These are phyloP conservation scores for Chloroclystis v-ata DNA, from an alignment of 2,888 invertebrate species.

Conservation along the genomic window DNA sequence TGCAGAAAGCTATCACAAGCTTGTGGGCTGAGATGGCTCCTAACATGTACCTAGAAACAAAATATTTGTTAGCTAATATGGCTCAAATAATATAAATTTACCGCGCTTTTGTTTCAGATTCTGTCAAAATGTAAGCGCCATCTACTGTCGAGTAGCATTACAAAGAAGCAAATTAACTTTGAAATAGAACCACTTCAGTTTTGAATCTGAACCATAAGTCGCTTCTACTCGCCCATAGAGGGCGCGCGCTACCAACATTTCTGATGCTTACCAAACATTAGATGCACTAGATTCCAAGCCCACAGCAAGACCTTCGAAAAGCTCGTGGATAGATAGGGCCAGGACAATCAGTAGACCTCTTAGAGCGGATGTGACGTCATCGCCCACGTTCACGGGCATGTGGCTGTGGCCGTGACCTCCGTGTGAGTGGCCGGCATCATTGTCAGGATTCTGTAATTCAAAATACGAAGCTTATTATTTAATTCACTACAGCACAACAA, in stretches of 20 bases:
- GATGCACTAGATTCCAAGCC: slow-evolving; percentile 82
- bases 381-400: slow-evolving; percentile 57
- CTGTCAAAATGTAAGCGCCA: slow-evolving; percentile 26
- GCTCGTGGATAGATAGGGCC: slow-evolving; percentile 90
- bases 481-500: too few species aligned
- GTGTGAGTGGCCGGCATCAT: slow-evolving; percentile 45
- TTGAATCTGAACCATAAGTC: slow-evolving; percentile 1
- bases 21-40: slow-evolving; percentile 91
- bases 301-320: slow-evolving; percentile 91
- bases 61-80: too few species aligned
- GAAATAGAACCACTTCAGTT: background rate
- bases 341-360: slow-evolving; percentile 88
- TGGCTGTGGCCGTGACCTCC: slow-evolving; percentile 56
- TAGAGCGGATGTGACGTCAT: slow-evolving; percentile 75
- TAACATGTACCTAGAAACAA: slow-evolving; percentile 91
- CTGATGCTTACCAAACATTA: slow-evolving; percentile 57
- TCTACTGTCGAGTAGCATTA: slow-evolving; percentile 32
- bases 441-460: slow-evolving; percentile 49
- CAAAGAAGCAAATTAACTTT: background rate
- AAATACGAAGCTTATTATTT: background rate
- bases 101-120: background rate
- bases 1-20: slow-evolving; percentile 91
- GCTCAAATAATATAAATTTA: background rate
- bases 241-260: slow-evolving; percentile 11
- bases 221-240: slow-evolving; percentile 33